Base-by-base conservation (phyloP, 2,888 invertebrate genomes). In the Cheilosia pagana region DNA sequence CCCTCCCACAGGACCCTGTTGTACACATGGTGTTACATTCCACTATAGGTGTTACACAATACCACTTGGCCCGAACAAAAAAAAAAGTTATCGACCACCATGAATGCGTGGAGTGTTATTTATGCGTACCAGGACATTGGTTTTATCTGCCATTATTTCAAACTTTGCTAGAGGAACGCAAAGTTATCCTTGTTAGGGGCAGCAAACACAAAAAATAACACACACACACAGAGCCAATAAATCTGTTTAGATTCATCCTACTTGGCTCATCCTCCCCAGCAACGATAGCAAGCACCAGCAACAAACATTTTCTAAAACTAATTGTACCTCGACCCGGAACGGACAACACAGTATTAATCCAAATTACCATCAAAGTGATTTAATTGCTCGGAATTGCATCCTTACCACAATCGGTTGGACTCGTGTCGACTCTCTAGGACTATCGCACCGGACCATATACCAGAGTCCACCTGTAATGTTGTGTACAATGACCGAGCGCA, bases 291-390 rank as follows among this genome's bases (percentile, higher is more conserved):
- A 57, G 77, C 81, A 55, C 76, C 63, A 86, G 63, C 74, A 77
- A 77, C 83, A 83, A 86, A 81, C 79, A 87, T 86, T 86, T 79
- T 88, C 87, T 89, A 90, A 85, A 89, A 91, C 90, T 90, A 91
- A 91, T 91, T 91, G 90, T 89, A 88, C 88, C 87, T 86, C 87
- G 87, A 87, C 81, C 87, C 87, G 83, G 88, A 88, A 88, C 88
- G 88, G 90, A 89, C 90, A 91, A 90, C 89, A 90, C 90, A 89
- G 91, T 90, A 91, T 91, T 91, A 91, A 91, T 91, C 91, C 91
- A 90, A 91, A 91, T 91, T 91, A 91, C 89, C 91, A 91, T 91
- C 91, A 91, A 91, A 91, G 90, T 91, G 91, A 91, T 91, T 91
- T 91, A 91, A 91, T 91, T 91, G 91, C 90, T 91, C 90, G 91